Evolutionary conservation across 2,888 invertebrate genomes (phyloP).

Genomic region (Mellilla xanthometata): DNA sequence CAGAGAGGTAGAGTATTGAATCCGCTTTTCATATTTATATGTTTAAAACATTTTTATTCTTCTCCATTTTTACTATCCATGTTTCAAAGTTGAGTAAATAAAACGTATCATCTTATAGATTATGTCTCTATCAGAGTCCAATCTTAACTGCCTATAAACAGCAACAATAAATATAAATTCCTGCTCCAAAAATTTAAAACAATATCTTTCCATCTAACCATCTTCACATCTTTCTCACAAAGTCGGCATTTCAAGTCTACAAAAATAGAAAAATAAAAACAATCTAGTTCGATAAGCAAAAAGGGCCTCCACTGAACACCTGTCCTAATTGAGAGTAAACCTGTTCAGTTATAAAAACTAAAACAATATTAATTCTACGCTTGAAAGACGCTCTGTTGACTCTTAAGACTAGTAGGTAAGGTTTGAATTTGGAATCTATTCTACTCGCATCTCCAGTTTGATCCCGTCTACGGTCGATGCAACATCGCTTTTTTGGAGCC

Average conservation of each 20-base stretch:
- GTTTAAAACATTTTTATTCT: too few species aligned
- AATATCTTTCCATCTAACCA: conserved; percentile 5
- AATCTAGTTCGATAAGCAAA: conserved; percentile 46
- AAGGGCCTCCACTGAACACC: conserved; percentile 62
- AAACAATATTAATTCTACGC: conserved; percentile 8
- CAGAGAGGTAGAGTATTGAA: too few species aligned
- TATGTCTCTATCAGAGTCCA: conserved; percentile 6
- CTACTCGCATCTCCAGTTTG: background rate
- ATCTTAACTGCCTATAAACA: conserved; percentile 10
- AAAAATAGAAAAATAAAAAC: conserved; percentile 35
- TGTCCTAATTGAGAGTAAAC: conserved; percentile 71
- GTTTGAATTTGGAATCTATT: conserved; percentile 23
- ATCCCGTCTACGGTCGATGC: conserved; percentile 1
- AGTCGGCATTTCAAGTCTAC: conserved; percentile 19
- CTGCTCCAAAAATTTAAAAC: conserved; percentile 2
- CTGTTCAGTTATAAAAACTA: conserved; percentile 44
- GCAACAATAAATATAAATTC: conserved; percentile 8
- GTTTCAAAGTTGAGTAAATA: too few species aligned
- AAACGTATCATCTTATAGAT: too few species aligned
- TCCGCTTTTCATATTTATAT: too few species aligned
- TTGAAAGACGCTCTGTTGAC: background rate
- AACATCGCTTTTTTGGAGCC: conserved; percentile 49
- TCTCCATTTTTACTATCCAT: too few species aligned
- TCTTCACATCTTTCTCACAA: conserved; percentile 19
- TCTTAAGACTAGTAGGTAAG: conserved; percentile 25